These are phyloP conservation scores for Daubentonia madagascariensis DNA, from an alignment of 2,113 vertebrate species.

Conservation along the genomic window DNA sequence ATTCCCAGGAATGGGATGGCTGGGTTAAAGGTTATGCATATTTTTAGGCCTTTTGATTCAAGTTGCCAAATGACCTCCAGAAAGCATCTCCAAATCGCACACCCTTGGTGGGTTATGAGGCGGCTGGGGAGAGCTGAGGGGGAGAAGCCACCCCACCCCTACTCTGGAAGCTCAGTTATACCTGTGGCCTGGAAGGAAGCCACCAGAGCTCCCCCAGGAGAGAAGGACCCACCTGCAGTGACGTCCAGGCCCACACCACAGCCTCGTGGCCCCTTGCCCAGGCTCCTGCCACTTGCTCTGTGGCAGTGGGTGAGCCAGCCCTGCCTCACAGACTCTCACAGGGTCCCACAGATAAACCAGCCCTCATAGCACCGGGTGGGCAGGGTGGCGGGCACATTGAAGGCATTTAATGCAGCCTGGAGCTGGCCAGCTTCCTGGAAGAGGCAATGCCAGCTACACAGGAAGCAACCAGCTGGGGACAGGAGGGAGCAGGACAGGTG, in stretches of 20 bases:
- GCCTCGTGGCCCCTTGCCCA: neutral
- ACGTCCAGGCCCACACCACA: too few relatives aligned
- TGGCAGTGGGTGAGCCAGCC: neutral
- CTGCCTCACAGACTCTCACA: neutral
- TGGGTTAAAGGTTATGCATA: neutral
- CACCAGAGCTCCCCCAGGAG: neutral
- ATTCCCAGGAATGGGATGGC: neutral
- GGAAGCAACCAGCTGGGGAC: neutral
- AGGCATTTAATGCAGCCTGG: neutral
- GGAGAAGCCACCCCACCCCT: neutral
- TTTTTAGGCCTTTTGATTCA: constrained; percentile 29
- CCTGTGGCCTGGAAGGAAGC: neutral
- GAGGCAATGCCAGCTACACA: neutral
- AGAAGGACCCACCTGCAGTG: neutral
- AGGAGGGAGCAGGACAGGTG: neutral
- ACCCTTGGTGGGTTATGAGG: neutral
- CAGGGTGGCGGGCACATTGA: too few relatives aligned
- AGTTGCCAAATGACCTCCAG: neutral
- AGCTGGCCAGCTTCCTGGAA: neutral
- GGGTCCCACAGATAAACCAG: neutral
- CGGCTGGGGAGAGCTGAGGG: neutral
- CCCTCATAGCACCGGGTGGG: neutral
- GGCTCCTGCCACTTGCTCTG: neutral
- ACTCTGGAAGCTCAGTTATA: neutral
- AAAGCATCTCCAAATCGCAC: neutral